Evolutionary conservation across 2,888 invertebrate species (phyloP).

Genomic region (Limnephilus auricula): DNA sequence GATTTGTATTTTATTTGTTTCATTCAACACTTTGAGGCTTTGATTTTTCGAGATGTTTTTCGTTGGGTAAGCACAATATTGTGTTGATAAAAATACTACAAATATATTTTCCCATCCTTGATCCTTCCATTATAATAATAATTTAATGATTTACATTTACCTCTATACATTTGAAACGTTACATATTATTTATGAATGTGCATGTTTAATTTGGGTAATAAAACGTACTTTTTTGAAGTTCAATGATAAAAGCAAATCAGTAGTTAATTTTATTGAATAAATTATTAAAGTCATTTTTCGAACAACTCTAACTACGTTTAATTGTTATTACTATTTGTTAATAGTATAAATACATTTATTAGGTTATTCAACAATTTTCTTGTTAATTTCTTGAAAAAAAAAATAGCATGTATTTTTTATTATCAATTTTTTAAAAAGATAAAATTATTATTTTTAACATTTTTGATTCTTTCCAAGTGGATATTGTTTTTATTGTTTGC

Average conservation of each 20-base stretch:
- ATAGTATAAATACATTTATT: no score
- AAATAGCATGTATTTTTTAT: background rate
- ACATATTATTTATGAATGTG: conserved; percentile 22
- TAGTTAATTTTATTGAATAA: background rate
- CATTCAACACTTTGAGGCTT: conserved; percentile 30
- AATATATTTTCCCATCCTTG: background rate
- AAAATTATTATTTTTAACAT: background rate
- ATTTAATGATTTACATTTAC: background rate
- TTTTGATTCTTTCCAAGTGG: background rate
- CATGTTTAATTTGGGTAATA: conserved; percentile 29
- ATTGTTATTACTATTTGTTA: no score
- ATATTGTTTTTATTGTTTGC: background rate
- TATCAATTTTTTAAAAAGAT: background rate
- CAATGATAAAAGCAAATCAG: background rate
- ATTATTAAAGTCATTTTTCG: background rate
- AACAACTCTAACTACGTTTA: background rate
- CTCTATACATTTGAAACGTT: background rate
- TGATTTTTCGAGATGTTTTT: conserved; percentile 48
- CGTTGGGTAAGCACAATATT: conserved; percentile 42
- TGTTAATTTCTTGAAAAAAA: no score
- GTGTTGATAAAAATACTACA: background rate
- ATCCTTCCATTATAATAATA: background rate
- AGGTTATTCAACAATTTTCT: no score
- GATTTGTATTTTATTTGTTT: conserved; percentile 35
- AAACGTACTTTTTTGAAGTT: background rate